These are phyloP conservation scores for Rousettus madagascariensis DNA, from an alignment of 2,797 vertebrate genomes.

Conservation along the genomic window DNA sequence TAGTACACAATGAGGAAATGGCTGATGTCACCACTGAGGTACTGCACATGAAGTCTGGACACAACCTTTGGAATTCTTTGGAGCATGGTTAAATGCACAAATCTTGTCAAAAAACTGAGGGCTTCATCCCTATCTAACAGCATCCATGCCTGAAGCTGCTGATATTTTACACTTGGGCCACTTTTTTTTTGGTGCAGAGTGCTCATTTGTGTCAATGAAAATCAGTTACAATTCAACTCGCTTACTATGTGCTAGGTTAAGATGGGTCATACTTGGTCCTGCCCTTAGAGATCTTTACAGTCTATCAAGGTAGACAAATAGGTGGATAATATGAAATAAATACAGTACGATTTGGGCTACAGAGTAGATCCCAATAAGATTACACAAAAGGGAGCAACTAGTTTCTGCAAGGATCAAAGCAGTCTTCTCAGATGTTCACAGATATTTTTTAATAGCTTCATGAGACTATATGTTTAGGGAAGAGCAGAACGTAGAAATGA, in stretches of 20 bases:
- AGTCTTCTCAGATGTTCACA: not conserved
- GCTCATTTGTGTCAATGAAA: slow-evolving; percentile 70
- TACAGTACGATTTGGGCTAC: not conserved
- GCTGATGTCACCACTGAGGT: slow-evolving; percentile 51
- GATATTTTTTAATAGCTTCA: not conserved
- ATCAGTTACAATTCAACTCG: not conserved
- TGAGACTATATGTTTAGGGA: not conserved
- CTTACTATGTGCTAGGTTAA: not conserved
- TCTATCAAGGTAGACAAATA: not conserved
- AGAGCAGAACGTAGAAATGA: not conserved
- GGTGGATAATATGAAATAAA: not conserved
- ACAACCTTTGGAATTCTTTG: slow-evolving; percentile 68
- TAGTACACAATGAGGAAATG: not conserved
- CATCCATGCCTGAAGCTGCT: slow-evolving; percentile 77
- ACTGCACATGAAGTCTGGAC: slow-evolving; percentile 19
- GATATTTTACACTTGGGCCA: slow-evolving; percentile 61
- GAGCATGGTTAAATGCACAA: not conserved
- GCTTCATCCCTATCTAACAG: slow-evolving; percentile 55
- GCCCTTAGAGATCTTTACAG: not conserved
- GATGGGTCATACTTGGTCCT: not conserved
- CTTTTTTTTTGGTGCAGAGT: slow-evolving; percentile 74
- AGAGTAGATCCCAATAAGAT: not conserved
- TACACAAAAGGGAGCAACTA: not conserved
- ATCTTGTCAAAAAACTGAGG: slow-evolving; percentile 8
- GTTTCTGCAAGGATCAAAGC: not conserved